These are phyloP conservation scores for Intellagama lesueurii DNA, from an alignment of 2,797 vertebrate species.

Conservation along the genomic window DNA sequence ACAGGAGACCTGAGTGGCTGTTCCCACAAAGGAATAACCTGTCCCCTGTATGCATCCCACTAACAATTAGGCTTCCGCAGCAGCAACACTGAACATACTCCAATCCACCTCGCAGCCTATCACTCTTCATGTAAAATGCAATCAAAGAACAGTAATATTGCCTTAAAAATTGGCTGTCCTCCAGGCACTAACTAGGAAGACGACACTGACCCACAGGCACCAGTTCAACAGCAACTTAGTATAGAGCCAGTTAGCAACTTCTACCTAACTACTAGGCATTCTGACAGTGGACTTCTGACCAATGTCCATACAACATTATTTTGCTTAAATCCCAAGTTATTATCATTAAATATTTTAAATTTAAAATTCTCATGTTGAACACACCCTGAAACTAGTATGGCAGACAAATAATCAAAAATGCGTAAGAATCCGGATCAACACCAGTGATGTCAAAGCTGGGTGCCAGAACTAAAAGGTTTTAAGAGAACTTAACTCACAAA, in stretches of 20 bases:
- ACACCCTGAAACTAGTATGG: background rate
- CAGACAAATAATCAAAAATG: background rate
- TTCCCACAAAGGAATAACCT: background rate
- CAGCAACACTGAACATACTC: background rate
- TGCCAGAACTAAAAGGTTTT: background rate
- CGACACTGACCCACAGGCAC: no score
- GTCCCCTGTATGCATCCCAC: background rate
- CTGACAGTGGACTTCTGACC: slow-evolving; percentile 50
- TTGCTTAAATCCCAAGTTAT: slow-evolving; percentile 61
- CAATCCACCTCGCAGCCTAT: background rate
- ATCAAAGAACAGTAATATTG: background rate
- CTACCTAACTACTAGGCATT: slow-evolving; percentile 47
- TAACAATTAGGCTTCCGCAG: background rate
- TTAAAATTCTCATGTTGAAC: background rate
- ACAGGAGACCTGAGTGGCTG: background rate
- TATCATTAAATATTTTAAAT: slow-evolving; percentile 30
- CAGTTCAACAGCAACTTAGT: no score
- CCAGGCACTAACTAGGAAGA: no score
- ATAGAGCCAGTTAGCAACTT: background rate
- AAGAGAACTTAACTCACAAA: rapidly evolving
- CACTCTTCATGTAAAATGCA: background rate
- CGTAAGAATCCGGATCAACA: background rate
- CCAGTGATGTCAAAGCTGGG: background rate
- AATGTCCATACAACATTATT: slow-evolving; percentile 62
- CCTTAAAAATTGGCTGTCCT: no score